Conservation (phyloP, 1,140 invertebrate genomes). For the Latrodectus geometricus region DNA sequence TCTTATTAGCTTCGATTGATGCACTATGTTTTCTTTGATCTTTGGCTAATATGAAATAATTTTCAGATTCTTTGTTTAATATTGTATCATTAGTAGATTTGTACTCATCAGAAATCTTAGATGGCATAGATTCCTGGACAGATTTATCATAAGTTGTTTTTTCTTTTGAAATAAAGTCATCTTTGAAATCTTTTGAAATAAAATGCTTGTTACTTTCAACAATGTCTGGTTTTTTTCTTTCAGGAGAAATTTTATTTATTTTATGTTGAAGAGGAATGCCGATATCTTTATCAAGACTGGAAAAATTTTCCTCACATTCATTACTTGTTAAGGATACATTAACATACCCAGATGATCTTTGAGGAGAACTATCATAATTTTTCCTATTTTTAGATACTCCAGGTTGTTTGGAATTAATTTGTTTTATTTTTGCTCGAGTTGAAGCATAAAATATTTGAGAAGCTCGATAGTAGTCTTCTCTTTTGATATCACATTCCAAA, state of each 20-base stretch:
- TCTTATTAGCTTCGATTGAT: constrained; percentile 23
- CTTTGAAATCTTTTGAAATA: no score
- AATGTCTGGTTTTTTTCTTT: constrained; percentile 16
- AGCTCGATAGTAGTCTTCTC: constrained; percentile 64
- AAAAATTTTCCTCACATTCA: not conserved
- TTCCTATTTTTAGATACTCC: not conserved
- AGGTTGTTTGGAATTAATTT: not conserved
- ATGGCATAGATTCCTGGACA: not conserved
- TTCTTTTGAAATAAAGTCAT: not conserved
- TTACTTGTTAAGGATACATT: constrained; percentile 9
- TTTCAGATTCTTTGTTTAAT: not conserved
- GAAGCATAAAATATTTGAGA: constrained; percentile 63
- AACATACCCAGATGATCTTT: constrained; percentile 15
- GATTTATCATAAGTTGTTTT: no score
- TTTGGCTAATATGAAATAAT: not conserved
- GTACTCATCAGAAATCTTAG: not conserved
- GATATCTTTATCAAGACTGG: constrained; percentile 54
- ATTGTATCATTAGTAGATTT: not conserved
- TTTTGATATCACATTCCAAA: constrained; percentile 55
- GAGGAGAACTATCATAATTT: not conserved
- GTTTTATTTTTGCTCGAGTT: constrained; percentile 35
- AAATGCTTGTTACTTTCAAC: not conserved
- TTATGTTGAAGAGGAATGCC: constrained; percentile 34
- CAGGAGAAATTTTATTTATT: not conserved
- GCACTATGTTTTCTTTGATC: not conserved